A percentile compares a stretch with the other conserved stretches of the same genome.
phyloP scores from a whole-genome alignment of 2,113 vertebrate genomes.

The Tragelaphus strepsiceros region DNA sequence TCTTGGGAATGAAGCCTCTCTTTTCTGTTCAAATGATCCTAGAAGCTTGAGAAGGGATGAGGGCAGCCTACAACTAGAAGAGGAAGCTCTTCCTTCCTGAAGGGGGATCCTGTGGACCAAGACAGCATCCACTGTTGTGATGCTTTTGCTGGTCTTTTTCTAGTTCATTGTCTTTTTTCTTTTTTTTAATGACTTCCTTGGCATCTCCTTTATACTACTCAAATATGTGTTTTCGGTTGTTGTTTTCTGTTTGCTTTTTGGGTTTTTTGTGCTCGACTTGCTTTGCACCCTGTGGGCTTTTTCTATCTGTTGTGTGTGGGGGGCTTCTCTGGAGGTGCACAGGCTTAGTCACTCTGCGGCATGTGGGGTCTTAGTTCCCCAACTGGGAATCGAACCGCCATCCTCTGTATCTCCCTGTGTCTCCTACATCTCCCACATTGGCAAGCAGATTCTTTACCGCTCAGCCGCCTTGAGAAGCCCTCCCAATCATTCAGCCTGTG shows the following conservation, averaged over 20 bases:
- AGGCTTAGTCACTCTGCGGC: background rate
- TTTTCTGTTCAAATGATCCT: background rate
- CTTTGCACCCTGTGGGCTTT: background rate
- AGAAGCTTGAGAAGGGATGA: background rate
- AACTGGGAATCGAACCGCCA: background rate
- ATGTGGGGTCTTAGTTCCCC: background rate
- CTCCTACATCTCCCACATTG: background rate
- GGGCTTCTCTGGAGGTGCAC: background rate
- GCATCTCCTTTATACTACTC: background rate
- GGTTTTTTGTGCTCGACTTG: no score
- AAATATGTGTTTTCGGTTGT: background rate
- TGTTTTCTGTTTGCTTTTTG: background rate
- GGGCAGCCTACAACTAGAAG: background rate
- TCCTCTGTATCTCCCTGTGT: background rate
- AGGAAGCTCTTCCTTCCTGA: background rate
- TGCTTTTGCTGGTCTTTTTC: background rate
- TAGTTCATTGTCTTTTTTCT: background rate
- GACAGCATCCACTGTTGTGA: background rate
- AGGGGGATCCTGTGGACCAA: background rate
- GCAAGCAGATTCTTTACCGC: background rate
- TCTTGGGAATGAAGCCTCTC: background rate
- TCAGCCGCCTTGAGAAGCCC: background rate
- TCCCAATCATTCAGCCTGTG: conserved; percentile 65
- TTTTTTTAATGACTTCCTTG: background rate
- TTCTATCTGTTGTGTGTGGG: background rate